Base-by-base conservation (phyloP, 2,888 invertebrate genomes). In the Macrosoma leucophasiata region DNA sequence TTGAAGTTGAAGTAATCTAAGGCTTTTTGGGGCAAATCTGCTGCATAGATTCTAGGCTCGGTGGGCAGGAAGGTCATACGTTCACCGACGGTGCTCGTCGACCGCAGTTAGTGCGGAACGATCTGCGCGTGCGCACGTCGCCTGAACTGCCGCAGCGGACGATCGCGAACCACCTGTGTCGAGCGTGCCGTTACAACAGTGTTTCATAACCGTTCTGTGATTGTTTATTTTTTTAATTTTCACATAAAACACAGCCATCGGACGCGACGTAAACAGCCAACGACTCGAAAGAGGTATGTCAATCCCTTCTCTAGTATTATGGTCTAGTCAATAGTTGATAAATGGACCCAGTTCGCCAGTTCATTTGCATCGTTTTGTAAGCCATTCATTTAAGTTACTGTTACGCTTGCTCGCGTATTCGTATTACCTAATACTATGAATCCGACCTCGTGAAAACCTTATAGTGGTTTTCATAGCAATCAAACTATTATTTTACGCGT, bases 1-100 rank as follows among this genome's bases (percentile, higher is more conserved):
- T n/a, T n/a, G n/a, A n/a, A n/a, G n/a, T n/a, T n/a, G n/a, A n/a
- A n/a, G n/a, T n/a, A n/a, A n/a, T n/a, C n/a, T n/a, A n/a, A n/a
- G n/a, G n/a, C n/a, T 24, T 62, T 64, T 68, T 52, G 55, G 54
- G 47, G 46, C 54, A 58, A 36, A 43, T 60, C 58, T 62, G n/a
- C 43, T 53, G 58, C 60, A 63, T 62, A 72, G 69, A 68, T 59
- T 72, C 60, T 64, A 64, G 64, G 73, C 67, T 68, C 52, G 50
- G 73, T 78, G 67, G 77, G 78, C 68, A 72, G 77, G 73, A 79
- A 81, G 81, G 81, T 77, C 78, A 77, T 62, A 74, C 79, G 71
- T 78, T 79, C 79, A 77, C 78, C 62, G 50, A 53, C 54, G 41
- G 45, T 53, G 43, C 33, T 33, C 41, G 37, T 36, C 34, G 42